phyloP scores from a whole-genome alignment of 2,888 invertebrate genomes.

The Apamea sordens region DNA sequence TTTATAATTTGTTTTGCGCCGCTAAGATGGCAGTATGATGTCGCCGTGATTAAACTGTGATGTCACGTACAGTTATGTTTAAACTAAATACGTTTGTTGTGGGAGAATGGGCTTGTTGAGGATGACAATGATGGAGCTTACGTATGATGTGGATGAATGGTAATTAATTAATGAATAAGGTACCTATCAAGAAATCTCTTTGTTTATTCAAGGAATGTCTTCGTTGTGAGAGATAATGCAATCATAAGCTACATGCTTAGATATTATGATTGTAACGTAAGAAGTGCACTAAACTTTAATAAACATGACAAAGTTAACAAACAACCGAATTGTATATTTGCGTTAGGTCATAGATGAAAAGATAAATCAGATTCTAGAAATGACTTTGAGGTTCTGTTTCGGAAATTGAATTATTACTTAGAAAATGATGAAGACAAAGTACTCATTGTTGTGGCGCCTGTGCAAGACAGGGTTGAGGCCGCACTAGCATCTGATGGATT shows the following conservation, averaged over 20 bases:
- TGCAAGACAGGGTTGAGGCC: not conserved
- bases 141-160: not conserved
- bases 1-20: constrained; percentile 50
- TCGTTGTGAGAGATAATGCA: not conserved
- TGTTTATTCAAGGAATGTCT: not conserved
- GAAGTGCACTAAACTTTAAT: not conserved
- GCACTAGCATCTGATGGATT: not conserved
- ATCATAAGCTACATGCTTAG: not conserved
- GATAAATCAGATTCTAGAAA: not conserved
- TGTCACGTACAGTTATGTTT: constrained; percentile 42
- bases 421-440: not conserved
- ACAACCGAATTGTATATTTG: not conserved
- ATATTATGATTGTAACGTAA: not conserved
- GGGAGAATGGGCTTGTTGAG: not conserved
- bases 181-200: not conserved
- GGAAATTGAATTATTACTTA: not conserved
- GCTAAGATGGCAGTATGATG: constrained; percentile 27
- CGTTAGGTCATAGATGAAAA: not conserved
- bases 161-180: not conserved
- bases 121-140: not conserved
- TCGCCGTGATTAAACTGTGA: constrained; percentile 30
- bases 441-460: not conserved
- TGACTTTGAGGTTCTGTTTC: not conserved
- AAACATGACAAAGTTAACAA: not conserved
- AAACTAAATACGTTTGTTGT: constrained; percentile 12